Base-by-base conservation (phyloP, 1,140 invertebrate genomes). In the Apis cerana region DNA sequence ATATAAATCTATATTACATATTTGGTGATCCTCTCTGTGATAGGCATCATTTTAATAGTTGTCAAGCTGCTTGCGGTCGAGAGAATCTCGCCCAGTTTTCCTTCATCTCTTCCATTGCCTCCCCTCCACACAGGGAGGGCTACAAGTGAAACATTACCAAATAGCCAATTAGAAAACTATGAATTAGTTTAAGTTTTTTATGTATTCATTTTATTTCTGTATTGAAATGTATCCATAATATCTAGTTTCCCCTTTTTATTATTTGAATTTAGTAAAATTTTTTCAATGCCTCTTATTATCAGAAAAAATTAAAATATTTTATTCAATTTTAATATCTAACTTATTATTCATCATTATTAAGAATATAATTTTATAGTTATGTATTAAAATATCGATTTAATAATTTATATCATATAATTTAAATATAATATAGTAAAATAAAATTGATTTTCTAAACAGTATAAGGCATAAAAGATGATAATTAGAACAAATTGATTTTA, bases 81-180 rank as follows among this genome's bases (percentile, higher is more conserved):
- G 67, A 88, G 80, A 72, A 80, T 85, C 56, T 85, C 75, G 75
- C 59, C 59, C 76, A 33, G 77, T 84, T 65, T 75, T 83, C 56
- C 64, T 80, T 89, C 84, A 86, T 61, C 80, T 91, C 90, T 89
- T 89, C 91, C 88, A 88, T 90, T 91, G 89, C 88, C 91, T 92
- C 90, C 92, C 92, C 92, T 93, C 92, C 92, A 91, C 92, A 91
- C 92, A 92, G 91, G 93, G 93, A 94, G 93, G 93, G 93, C 93
- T 94, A 94, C 90, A 94, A 94, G 93, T 94, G 91, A 94, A 94
- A 94, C 92, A 94, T 93, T 91, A 94, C 91, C 93, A 94, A 94
- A 94, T 90, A 90, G 85, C 88, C 90, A 94, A 94, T 94, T 94
- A 94, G 93, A 94, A 92, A 88, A 87, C 74, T 83, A 89, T 76